Evolutionary conservation across 2,797 vertebrate species (phyloP), one percentile per base, ranked within the genome.

Genomic region (Vireo griseus): DNA sequence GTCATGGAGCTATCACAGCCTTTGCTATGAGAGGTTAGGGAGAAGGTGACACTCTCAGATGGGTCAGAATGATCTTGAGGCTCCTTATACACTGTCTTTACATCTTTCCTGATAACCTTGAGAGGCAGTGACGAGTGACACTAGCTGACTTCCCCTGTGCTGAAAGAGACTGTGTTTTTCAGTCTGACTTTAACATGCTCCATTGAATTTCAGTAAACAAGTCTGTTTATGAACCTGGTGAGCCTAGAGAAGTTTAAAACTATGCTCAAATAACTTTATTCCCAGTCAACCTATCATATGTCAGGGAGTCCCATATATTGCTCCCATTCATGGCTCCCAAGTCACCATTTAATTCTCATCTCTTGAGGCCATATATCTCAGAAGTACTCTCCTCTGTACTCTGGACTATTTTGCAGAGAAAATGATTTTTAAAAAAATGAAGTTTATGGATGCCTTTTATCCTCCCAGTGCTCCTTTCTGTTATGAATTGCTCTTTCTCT

Each of bases 201-300:
- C 78, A 66, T 52, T 92, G 93, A 77, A 86, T 94, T 96, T 90
- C 81, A 82, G 93, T 96, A 97, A 97, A 97, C 90, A 96, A 84
- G 75, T 66, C 75, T 87, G 68, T 91, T 96, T 94, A 93, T 82
- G 81, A 86, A 25, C 35, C 57, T 86, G 58, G 57, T 31, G 93
- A 92, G 83, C 19, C 71, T 74, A 76, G 45, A 74, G 39, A 95
- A 77, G 17, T 85, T 92, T 80, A 47, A 93, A 94, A 83, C 42
- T 54, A 33, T 2, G 13, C 31, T 89, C 6, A 77, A 85, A 92
- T 50, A 95, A 87, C 85, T 87, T 74, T 92, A 88, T 92, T 88
- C 84, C 81, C 67, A 91, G 74, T 61, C 63, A 82, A 12, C 26
- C 26, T 79, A 76, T 92, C 77, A 52, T 63, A 57, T 67, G 65